Evolutionary conservation across 2,113 vertebrate genomes (phyloP), one percentile per base, ranked within the genome.

Genomic region (Irena cyanogastra): DNA sequence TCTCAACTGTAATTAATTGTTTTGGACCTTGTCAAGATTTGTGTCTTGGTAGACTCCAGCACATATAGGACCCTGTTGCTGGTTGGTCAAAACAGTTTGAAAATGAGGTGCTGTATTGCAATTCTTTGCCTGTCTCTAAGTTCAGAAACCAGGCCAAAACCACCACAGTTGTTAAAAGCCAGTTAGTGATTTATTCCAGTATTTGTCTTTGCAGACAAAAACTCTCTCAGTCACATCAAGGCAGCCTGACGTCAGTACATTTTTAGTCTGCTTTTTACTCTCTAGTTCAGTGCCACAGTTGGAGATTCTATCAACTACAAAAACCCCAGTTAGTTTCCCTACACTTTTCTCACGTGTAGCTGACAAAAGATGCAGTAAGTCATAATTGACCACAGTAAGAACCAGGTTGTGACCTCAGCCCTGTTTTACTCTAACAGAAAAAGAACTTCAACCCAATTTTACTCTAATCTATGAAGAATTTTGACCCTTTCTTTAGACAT

Each of bases 71-170:
- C 64, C 16, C 26, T 49, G 37, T 3, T 53, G 68, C 37, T 78
- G 56, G 20, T 31, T 71, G 44, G 56, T 89, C 49, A 63, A 63
- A 69, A 35, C 8, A 8, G 54, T 47, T 56, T 64, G 45, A 77
- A 50, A 80, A 84, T 0, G 2, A 94, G 92, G 71, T 53, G 56
- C 37, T 68, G 31, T 53, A 33, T 27, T 64, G 44, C 44, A 77
- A 56, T 89, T 68, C 74, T 86, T 74, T 74, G 66, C n/a, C 71
- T 24, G 10, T 24, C 41, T 75, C 56, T 41, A 74, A 57, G 61
- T 64, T 78, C 41, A 92, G 60, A 94, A 95, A 83, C 28, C 26
- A 88, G 68, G 64, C 60, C 92, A 92, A 94, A 95, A 41, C 31
- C 45, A 64, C 49, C 28, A 41, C 11, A 24, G 39, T 27, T 64